phyloP scores from a whole-genome alignment of 2,797 vertebrate species.

The Neoniphon sammara region DNA sequence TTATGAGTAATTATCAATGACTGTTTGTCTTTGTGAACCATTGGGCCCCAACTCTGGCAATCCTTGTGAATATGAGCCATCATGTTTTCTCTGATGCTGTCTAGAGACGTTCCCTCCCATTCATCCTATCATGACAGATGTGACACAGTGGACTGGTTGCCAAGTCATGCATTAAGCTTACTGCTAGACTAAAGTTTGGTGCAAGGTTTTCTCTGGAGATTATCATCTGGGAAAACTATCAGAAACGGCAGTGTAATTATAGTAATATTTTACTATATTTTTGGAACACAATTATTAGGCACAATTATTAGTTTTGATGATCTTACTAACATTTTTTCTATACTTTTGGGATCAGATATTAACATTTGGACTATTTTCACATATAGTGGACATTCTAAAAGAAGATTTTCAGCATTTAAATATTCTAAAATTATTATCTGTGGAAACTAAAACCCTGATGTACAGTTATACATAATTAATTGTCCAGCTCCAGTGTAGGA shows the following conservation, averaged over 20 bases:
- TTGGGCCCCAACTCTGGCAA: background rate
- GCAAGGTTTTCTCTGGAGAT: too few relatives aligned
- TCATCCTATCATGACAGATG: background rate
- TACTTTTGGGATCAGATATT: too few relatives aligned
- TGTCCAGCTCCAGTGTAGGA: constrained; percentile 5
- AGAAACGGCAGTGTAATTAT: too few relatives aligned
- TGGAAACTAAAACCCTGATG: background rate
- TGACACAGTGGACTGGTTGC: background rate
- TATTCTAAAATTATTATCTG: background rate
- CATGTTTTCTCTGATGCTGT: background rate
- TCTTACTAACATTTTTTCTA: too few relatives aligned
- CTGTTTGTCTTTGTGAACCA: background rate
- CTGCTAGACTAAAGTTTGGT: too few relatives aligned
- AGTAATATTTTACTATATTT: too few relatives aligned
- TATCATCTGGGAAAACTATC: too few relatives aligned
- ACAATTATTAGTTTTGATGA: too few relatives aligned
- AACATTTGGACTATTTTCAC: background rate
- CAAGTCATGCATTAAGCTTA: too few relatives aligned
- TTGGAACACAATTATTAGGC: too few relatives aligned
- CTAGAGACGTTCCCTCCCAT: background rate
- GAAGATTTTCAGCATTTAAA: background rate
- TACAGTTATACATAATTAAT: background rate
- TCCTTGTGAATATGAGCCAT: background rate
- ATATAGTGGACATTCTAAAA: background rate
- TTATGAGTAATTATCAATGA: background rate